phyloP scores from a whole-genome alignment of 2,888 invertebrate species.

The Operophtera brumata region DNA sequence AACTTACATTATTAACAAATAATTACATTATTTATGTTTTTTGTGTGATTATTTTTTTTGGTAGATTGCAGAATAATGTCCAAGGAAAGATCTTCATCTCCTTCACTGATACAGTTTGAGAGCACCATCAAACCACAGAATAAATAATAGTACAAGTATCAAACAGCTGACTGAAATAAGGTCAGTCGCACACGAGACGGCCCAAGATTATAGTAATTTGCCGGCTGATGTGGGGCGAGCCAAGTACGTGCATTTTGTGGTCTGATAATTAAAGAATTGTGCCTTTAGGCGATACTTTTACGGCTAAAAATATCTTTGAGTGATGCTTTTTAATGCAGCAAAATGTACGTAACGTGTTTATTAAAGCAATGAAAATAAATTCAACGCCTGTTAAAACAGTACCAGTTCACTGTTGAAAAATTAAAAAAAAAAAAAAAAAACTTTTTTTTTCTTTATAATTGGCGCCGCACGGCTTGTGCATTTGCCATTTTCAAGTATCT shows the following conservation, averaged over 20 bases:
- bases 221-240: constrained; percentile 21
- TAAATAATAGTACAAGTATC: no score
- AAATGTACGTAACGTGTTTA: neutral
- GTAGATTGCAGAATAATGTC: neutral
- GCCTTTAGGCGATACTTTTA: constrained; percentile 13
- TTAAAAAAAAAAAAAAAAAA: no score
- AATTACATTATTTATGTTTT: no score
- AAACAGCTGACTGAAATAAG: constrained; percentile 44
- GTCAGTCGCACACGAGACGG: constrained; percentile 35
- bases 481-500: no score
- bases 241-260: constrained; percentile 19
- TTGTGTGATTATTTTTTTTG: no score
- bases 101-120: constrained; percentile 16
- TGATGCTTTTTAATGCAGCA: constrained; percentile 1
- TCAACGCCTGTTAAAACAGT: no score
- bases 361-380: neutral
- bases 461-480: no score
- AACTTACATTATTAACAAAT: no score
- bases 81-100: constrained; percentile 11
- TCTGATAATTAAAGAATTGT: constrained; percentile 24
- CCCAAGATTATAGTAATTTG: constrained; percentile 41
- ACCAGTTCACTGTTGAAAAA: no score
- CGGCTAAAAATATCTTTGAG: constrained; percentile 13
- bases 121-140: no score
- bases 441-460: no score